Evolutionary conservation across 1,140 invertebrate species (phyloP).

Genomic region (Heliothis subflexa): DNA sequence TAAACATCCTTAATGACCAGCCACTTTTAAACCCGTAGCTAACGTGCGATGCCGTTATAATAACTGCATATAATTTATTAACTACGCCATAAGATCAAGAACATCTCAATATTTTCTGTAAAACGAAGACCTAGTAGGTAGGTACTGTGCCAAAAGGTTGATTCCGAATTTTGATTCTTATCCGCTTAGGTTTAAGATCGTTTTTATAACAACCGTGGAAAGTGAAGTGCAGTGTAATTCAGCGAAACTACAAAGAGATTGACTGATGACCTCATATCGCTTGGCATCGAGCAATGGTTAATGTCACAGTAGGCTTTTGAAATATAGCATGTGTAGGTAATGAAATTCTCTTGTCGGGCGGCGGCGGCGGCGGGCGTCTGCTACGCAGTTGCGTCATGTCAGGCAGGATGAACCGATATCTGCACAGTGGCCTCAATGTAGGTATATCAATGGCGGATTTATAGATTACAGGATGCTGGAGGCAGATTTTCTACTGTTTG

Average conservation of each 20-base stretch:
- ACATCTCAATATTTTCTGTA: conserved; percentile 31
- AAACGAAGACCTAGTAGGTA: conserved; percentile 26
- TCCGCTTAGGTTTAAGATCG: neutral
- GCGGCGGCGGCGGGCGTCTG: conserved; percentile 41
- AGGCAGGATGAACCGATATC: conserved; percentile 40
- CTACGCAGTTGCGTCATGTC: conserved; percentile 57
- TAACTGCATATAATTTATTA: conserved; percentile 40
- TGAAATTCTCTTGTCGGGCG: conserved; percentile 62
- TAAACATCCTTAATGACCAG: conserved; percentile 24
- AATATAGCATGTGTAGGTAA: conserved; percentile 73
- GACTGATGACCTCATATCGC: conserved; percentile 77
- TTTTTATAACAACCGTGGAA: neutral
- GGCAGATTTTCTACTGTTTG: too few relatives aligned
- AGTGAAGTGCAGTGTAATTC: conserved; percentile 15
- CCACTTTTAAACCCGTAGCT: conserved; percentile 13
- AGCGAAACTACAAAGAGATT: conserved; percentile 58
- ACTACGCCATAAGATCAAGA: conserved; percentile 18
- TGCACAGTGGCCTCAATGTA: conserved; percentile 52
- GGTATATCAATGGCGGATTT: too few relatives aligned
- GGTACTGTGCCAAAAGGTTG: conserved; percentile 28
- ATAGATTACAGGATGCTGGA: too few relatives aligned
- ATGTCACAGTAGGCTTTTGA: conserved; percentile 75
- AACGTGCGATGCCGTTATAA: neutral
- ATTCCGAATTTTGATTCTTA: neutral
- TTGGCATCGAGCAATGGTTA: conserved; percentile 72